Base-by-base conservation (phyloP, 2,888 invertebrate genomes). In the Silvanus unidentatus region DNA sequence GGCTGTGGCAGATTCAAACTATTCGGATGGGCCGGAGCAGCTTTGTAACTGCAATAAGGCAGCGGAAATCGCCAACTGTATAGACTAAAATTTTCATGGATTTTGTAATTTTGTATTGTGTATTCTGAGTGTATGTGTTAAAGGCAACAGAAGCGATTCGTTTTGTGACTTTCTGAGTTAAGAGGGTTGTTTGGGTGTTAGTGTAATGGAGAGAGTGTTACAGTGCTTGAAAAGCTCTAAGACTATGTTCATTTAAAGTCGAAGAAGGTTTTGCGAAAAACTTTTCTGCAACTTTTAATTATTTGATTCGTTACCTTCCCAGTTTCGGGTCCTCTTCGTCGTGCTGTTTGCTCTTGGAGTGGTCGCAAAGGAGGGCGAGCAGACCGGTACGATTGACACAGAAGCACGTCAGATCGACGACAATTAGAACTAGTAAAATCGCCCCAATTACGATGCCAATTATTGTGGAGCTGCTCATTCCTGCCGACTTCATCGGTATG, bases 41-140 rank as follows among this genome's bases (percentile, higher is more conserved):
- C 83, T 80, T 83, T 84, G 81, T 88, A 88, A 82, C 89, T 89
- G 86, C 89, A 89, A 89, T 90, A 89, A 82, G 89, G 89, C 84
- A 90, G 86, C 80, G 90, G 89, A 83, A 89, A 90, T 82, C 89
- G 89, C 89, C 89, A 89, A 86, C 89, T 88, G 84, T 89, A 89
- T 84, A 90, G 86, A 88, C 89, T 90, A 85, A 71, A 72, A 70
- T 66, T 60, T 61, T 64, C 62, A 53, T 57, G 59, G 45, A 52
- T 52, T 53, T 51, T 52, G 54, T 55, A 44, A n/a, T n/a, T 43
- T 42, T 50, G 41, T 49, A 44, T n/a, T 50, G 46, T 45, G 27
- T 42, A 28, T 22, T 22, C 10, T 37, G 37, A n/a, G 32, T 32
- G 8, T 37, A 15, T 37, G 32, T 32, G 32, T 32, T 32, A n/a